Conservation (phyloP, 2,113 vertebrate genomes). For the Astur gentilis region DNA sequence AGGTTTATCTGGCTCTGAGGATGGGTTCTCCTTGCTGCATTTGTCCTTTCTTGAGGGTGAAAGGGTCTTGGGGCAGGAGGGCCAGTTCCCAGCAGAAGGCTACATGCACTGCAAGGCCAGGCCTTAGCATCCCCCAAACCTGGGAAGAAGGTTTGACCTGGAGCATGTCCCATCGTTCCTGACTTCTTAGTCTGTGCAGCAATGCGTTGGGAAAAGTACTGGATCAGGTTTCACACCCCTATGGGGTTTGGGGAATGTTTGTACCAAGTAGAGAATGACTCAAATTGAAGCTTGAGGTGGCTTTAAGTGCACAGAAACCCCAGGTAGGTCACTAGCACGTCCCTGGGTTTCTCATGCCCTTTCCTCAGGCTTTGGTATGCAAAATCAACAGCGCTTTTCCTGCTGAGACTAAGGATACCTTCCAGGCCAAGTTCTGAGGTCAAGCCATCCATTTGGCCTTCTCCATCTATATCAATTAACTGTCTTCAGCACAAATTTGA, state of each 20-base stretch:
- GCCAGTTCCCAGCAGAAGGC: background rate
- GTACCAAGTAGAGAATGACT: background rate
- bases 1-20: background rate
- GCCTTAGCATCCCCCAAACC: background rate
- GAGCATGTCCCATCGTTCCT: background rate
- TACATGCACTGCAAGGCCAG: background rate
- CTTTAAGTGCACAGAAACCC: background rate
- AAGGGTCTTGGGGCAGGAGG: background rate
- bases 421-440: conserved; percentile 25
- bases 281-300: background rate
- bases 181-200: background rate
- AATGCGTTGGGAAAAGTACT: background rate
- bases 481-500: background rate
- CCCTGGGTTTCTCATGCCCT: background rate
- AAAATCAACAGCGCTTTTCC: background rate
- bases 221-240: background rate
- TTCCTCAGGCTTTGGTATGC: background rate
- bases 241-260: background rate
- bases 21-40: background rate
- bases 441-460: background rate
- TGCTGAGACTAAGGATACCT: background rate
- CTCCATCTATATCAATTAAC: background rate
- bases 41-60: background rate
- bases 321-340: background rate
- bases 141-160: background rate